Conservation (phyloP, 2,888 invertebrate genomes). For the Nomada hirtipes region DNA sequence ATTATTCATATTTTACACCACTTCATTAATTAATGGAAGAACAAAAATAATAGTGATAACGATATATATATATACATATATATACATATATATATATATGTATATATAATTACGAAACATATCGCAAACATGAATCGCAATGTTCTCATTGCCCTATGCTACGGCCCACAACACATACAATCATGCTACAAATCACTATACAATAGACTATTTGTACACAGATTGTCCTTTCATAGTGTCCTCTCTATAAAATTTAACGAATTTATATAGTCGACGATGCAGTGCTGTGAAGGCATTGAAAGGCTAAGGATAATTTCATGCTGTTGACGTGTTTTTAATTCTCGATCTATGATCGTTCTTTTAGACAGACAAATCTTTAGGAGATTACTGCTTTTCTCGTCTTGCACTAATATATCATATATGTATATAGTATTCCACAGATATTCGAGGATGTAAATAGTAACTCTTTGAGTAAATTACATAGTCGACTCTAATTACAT, state of each 20-base stretch:
- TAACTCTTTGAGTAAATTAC: slow-evolving; percentile 33
- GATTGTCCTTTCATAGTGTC: slow-evolving; percentile 74
- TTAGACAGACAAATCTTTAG: slow-evolving; percentile 10
- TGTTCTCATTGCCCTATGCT: slow-evolving; percentile 42
- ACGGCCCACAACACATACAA: slow-evolving; percentile 63
- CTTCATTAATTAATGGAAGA: slow-evolving; percentile 73
- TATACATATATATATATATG: slow-evolving; percentile 8
- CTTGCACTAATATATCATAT: background rate
- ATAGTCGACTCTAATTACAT: slow-evolving; percentile 42
- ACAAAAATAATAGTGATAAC: slow-evolving; percentile 63
- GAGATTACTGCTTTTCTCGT: slow-evolving; percentile 20
- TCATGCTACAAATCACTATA: slow-evolving; percentile 68
- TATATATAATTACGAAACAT: slow-evolving; percentile 41
- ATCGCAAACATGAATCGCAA: slow-evolving; percentile 37
- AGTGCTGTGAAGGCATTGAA: slow-evolving; percentile 58
- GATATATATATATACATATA: slow-evolving; percentile 11
- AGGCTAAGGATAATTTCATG: slow-evolving; percentile 62
- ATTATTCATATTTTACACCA: slow-evolving; percentile 68
- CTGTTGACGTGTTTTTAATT: slow-evolving; percentile 58
- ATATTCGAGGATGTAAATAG: slow-evolving; percentile 40
- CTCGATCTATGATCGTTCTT: slow-evolving; percentile 1
- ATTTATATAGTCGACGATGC: slow-evolving; percentile 47
- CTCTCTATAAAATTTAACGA: slow-evolving; percentile 54
- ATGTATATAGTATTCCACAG: slow-evolving; percentile 13
- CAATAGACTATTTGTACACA: slow-evolving; percentile 68